A percentile compares a stretch with the other conserved stretches of the same genome.
phyloP scores from a whole-genome alignment of 2,888 invertebrate species.

The Sinhomidia bicolor region DNA sequence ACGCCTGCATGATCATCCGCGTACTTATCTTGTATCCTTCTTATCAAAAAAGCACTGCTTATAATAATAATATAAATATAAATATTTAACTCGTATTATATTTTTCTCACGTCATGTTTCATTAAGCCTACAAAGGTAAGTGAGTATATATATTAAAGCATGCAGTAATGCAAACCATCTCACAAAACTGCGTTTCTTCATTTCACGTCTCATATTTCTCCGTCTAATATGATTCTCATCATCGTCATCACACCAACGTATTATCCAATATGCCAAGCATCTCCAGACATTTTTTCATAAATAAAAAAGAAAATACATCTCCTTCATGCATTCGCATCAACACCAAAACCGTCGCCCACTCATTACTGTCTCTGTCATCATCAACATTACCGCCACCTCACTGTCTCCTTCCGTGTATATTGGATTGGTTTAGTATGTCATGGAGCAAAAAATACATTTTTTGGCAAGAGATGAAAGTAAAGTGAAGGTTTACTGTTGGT shows the following conservation, averaged over 20 bases:
- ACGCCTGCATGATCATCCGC: not conserved
- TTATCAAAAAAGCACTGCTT: not conserved
- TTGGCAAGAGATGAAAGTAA: conserved; percentile 35
- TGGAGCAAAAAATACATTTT: conserved; percentile 11
- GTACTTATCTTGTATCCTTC: not conserved
- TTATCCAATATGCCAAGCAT: not conserved
- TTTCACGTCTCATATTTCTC: conserved; percentile 3
- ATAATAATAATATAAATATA: too few species aligned
- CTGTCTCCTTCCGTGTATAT: too few species aligned
- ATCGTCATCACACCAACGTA: not conserved
- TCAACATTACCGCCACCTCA: not conserved
- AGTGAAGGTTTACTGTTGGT: conserved; percentile 19
- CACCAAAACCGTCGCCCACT: conserved; percentile 37
- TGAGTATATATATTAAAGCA: not conserved
- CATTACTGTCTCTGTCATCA: conserved; percentile 1
- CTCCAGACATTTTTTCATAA: not conserved
- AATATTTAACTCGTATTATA: not conserved
- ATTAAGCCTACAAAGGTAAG: conserved; percentile 31
- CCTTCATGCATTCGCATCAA: not conserved
- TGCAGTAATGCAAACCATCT: not conserved
- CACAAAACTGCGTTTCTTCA: conserved; percentile 1
- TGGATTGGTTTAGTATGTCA: conserved; percentile 54
- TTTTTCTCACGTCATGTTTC: conserved; percentile 26
- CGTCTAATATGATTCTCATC: not conserved
- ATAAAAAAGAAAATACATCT: not conserved